Evolutionary conservation across 2,797 vertebrate species (phyloP).

Genomic region (Adrianichthys oophorus): DNA sequence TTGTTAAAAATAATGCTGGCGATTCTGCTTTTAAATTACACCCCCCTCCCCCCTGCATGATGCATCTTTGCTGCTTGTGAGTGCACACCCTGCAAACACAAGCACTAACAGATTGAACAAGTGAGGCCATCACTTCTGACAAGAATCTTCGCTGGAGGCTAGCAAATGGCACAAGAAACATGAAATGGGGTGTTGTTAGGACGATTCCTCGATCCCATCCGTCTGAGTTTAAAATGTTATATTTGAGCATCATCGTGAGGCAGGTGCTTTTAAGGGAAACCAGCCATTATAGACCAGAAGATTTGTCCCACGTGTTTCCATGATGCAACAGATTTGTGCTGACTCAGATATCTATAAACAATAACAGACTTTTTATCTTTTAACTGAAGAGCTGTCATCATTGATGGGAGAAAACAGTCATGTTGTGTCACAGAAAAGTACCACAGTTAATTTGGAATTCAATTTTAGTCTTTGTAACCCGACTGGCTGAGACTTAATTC

Average conservation of each 20-base stretch:
- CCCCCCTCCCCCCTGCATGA: constrained; percentile 34
- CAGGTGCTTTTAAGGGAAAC: constrained; percentile 66
- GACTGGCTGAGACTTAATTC: constrained; percentile 27
- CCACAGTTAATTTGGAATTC: not conserved
- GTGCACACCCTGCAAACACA: constrained; percentile 11
- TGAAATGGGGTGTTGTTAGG: constrained; percentile 62
- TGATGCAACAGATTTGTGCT: no score
- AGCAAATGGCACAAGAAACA: constrained; percentile 52
- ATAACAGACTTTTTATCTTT: no score
- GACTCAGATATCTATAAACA: no score
- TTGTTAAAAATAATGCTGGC: constrained; percentile 58
- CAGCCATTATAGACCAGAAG: constrained; percentile 47
- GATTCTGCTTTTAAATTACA: constrained; percentile 49
- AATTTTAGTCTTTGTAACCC: not conserved
- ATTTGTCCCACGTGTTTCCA: constrained; percentile 20
- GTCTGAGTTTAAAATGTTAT: constrained; percentile 81
- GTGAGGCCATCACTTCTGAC: constrained; percentile 61
- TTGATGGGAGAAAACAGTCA: no score
- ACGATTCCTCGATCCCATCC: constrained; percentile 69
- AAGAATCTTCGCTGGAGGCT: constrained; percentile 56
- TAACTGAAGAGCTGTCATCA: no score
- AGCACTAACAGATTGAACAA: constrained; percentile 8
- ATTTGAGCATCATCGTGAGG: constrained; percentile 73
- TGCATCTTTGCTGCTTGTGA: constrained; percentile 13
- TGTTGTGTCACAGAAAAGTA: not conserved